Base-by-base conservation (phyloP, 92 coral and sea anemone species). In the Diadumene lineata region DNA sequence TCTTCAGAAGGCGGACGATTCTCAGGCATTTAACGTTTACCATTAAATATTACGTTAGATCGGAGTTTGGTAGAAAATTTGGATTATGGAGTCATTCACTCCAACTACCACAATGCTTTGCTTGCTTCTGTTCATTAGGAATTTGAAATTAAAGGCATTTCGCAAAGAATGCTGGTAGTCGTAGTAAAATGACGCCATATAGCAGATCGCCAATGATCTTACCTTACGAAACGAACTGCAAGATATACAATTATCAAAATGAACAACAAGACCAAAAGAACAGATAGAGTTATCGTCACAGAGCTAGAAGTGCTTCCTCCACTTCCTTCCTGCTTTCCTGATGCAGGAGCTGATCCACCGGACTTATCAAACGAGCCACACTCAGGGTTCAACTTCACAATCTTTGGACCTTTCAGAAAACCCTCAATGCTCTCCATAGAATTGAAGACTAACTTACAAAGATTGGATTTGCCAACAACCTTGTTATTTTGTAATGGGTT, bases 401-500 rank as follows among this genome's bases (percentile, higher is more conserved):
- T 82, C 15, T 26, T 17, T 15, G 70, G 72, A 1, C 79, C 74
- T 13, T 72, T 51, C 8, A 82, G 57, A 48, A 70, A 82, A 43
- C 60, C 27, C 34, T 77, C 55, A 43, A 82, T 82, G 19, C 29
- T 13, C 26, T 48, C 31, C 34, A 70, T 82, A 43, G 56, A 61
- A 1, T 82, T 30, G 43, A 60, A 48, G 17, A 75, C 66, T 8
- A 82, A 44, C 66, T 68, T 68, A 30, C 86, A 82, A 11, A 82
- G 77, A 17, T 21, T 43, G 17, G 50, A 33, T 24, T 44, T 69
- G 11, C 81, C 43, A 18, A 82, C 50, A 26, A 74, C 68, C 27
- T 4, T 56, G 10, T 21, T n/a, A 15, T 65, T 22, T 2, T 10
- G 23, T 26, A 10, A 34, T 23, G 86, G 86, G 11, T 57, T 64